Percentiles rank a stretch among this genome's conserved stretches.
These are phyloP conservation scores for Syngnathus acus DNA, from an alignment of 2,797 vertebrate genomes.

Conservation along the genomic window DNA sequence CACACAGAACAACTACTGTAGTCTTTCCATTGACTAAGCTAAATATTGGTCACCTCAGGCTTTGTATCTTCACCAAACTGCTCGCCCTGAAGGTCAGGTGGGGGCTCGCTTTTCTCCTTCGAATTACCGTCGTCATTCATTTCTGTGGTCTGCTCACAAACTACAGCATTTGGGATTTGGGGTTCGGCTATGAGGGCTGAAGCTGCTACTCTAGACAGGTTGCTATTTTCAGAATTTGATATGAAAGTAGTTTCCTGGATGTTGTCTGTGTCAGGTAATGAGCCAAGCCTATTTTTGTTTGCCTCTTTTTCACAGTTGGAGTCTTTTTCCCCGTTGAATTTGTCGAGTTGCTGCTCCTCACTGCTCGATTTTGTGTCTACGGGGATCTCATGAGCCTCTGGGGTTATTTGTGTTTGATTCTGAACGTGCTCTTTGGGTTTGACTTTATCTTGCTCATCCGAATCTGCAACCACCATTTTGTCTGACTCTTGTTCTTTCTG, in stretches of 20 bases:
- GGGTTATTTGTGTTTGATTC: slow-evolving; percentile 16
- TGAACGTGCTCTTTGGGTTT: slow-evolving; percentile 12
- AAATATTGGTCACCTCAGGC: slow-evolving; percentile 63
- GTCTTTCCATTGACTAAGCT: slow-evolving; percentile 16
- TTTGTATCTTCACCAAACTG: slow-evolving; percentile 56
- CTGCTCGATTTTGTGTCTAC: slow-evolving; percentile 12
- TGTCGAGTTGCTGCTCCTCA: slow-evolving; percentile 21
- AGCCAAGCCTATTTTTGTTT: slow-evolving; percentile 32
- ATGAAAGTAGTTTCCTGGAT: slow-evolving; percentile 40
- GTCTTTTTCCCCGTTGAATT: slow-evolving; percentile 23
- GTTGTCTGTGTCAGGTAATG: slow-evolving; percentile 31
- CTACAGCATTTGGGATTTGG: slow-evolving; percentile 32
- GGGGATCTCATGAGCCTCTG: slow-evolving; percentile 16
- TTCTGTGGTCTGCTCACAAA: slow-evolving; percentile 44
- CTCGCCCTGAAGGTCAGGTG: slow-evolving; percentile 45
- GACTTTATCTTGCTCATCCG: slow-evolving; percentile 24
- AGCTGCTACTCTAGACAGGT: slow-evolving; percentile 26
- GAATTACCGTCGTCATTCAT: slow-evolving; percentile 34
- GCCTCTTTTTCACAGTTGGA: slow-evolving; percentile 36
- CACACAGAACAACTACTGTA: neutral
- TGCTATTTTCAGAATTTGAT: slow-evolving; percentile 28
- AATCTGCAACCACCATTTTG: slow-evolving; percentile 8
- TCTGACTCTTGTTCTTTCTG: slow-evolving; percentile 19
- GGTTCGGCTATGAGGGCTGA: slow-evolving; percentile 37
- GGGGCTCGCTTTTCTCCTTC: slow-evolving; percentile 44